A percentile compares a stretch with the other conserved stretches of the same genome.
phyloP scores from a whole-genome alignment of 1,140 invertebrate species.

The Dinoponera quadriceps region DNA sequence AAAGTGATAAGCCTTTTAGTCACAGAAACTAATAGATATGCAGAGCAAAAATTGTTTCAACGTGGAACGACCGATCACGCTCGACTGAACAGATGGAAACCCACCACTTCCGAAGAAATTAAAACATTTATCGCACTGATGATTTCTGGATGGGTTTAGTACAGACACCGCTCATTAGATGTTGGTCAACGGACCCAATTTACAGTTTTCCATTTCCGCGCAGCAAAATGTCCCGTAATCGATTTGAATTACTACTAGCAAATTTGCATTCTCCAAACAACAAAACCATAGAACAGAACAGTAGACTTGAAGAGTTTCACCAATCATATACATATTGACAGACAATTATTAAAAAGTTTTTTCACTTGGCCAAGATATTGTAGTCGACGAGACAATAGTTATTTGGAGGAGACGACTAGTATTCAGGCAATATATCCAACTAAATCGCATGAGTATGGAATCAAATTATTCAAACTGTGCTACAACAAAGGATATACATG shows the following conservation, averaged over 20 bases:
- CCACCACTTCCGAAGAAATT: slow-evolving; percentile 45
- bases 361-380: slow-evolving; percentile 74
- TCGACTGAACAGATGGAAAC: slow-evolving; percentile 42
- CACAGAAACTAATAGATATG: no score
- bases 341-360: slow-evolving; percentile 69
- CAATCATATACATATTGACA: no score
- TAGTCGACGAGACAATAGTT: slow-evolving; percentile 80
- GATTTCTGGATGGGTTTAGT: slow-evolving; percentile 45
- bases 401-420: slow-evolving; percentile 65
- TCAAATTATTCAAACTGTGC: neutral
- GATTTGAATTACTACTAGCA: slow-evolving; percentile 64
- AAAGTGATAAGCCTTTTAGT: slow-evolving; percentile 39
- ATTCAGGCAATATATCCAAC: neutral
- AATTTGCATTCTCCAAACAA: slow-evolving; percentile 70
- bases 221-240: slow-evolving; percentile 55
- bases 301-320: no score
- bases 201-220: slow-evolving; percentile 44
- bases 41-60: slow-evolving; percentile 37
- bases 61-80: slow-evolving; percentile 20
- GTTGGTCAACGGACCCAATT: slow-evolving; percentile 38
- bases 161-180: no score
- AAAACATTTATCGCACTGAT: slow-evolving; percentile 41
- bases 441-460: neutral
- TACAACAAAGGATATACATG: neutral
- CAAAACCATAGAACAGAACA: slow-evolving; percentile 46